phyloP scores from a whole-genome alignment of 2,113 vertebrate genomes.

The Polypterus senegalus region DNA sequence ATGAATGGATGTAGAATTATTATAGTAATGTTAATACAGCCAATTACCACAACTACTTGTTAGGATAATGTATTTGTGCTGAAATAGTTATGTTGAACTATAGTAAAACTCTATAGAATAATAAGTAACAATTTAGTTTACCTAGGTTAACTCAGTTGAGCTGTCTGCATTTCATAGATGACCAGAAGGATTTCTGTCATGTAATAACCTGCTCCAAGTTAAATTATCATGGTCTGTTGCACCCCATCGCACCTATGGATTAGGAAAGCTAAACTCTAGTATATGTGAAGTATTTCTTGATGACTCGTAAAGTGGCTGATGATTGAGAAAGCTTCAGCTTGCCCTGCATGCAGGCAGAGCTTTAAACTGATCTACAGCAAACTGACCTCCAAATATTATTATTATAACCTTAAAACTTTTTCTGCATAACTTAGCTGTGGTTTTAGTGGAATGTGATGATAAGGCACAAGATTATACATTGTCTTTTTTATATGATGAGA shows the following conservation, averaged over 20 bases:
- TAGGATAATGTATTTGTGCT: too few species aligned
- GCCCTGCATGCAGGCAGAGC: slow-evolving; percentile 30
- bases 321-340: slow-evolving; percentile 58
- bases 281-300: slow-evolving; percentile 50
- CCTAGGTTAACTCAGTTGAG: slow-evolving; percentile 7
- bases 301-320: slow-evolving; percentile 50
- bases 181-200: slow-evolving; percentile 39
- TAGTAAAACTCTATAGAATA: too few species aligned
- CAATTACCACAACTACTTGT: too few species aligned
- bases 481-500: slow-evolving; percentile 28
- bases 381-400: slow-evolving; percentile 60
- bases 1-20: too few species aligned
- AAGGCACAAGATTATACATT: slow-evolving; percentile 42
- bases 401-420: slow-evolving; percentile 58
- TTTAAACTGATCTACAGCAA: slow-evolving; percentile 42
- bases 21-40: too few species aligned
- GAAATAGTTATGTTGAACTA: too few species aligned
- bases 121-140: too few species aligned
- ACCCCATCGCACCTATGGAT: slow-evolving; percentile 52
- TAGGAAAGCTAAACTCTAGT: slow-evolving; percentile 42
- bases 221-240: slow-evolving; percentile 52
- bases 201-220: slow-evolving; percentile 51
- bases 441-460: slow-evolving; percentile 45
- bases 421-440: slow-evolving; percentile 24
- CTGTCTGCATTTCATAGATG: slow-evolving; percentile 42